phyloP scores from a whole-genome alignment of 2,888 invertebrate species.

The Pherbina coryleti region DNA sequence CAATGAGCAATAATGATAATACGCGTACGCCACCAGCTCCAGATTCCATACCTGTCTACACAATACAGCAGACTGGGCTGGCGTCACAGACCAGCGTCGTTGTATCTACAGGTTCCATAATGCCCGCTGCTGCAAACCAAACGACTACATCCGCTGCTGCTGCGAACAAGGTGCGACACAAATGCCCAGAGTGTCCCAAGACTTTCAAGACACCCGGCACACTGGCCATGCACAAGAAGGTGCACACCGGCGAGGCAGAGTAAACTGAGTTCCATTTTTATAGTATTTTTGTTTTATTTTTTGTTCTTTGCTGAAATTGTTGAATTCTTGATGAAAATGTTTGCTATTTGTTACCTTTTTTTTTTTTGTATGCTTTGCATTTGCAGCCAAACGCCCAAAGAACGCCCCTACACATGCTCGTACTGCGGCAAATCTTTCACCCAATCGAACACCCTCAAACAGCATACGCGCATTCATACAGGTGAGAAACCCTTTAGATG shows the following conservation, averaged over 20 bases:
- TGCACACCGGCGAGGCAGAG: constrained; percentile 69
- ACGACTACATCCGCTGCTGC: constrained; percentile 41
- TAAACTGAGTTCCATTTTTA: constrained; percentile 58
- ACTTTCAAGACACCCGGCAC: constrained; percentile 68
- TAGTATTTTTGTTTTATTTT: constrained; percentile 4
- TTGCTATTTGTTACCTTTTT: constrained; percentile 32
- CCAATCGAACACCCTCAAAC: constrained; percentile 69
- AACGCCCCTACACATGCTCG: constrained; percentile 69
- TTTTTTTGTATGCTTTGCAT: constrained; percentile 43
- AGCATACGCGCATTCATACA: constrained; percentile 70
- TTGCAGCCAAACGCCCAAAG: constrained; percentile 67
- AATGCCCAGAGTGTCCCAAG: constrained; percentile 68
- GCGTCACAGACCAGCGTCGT: constrained; percentile 49
- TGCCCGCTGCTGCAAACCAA: constrained; percentile 43
- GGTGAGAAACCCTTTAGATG: constrained; percentile 70
- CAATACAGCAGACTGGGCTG: constrained; percentile 56
- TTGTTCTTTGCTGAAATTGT: not conserved
- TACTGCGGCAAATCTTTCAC: constrained; percentile 69
- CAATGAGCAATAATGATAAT: constrained; percentile 59
- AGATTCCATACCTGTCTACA: constrained; percentile 61
- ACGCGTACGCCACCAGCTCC: constrained; percentile 47
- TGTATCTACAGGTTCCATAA: constrained; percentile 45
- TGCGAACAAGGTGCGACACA: constrained; percentile 63
- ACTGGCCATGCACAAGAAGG: constrained; percentile 67
- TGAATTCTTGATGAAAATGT: not conserved